Conservation (phyloP, 1,140 invertebrate genomes). For the Apis dorsata region DNA sequence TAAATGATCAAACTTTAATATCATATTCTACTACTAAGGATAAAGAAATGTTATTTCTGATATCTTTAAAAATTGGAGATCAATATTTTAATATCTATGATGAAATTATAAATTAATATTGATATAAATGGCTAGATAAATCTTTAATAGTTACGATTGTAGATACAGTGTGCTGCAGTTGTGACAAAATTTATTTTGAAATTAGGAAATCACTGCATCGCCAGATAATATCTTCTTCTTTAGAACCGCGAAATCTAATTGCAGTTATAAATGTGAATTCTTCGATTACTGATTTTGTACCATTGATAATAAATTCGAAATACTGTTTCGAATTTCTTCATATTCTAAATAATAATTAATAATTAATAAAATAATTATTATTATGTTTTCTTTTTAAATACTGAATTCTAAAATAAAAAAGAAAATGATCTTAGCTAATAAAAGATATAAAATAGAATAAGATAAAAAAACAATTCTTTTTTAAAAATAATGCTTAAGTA, state of each 20-base stretch:
- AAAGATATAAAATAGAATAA: too few relatives aligned
- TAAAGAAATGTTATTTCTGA: too few relatives aligned
- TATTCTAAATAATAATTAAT: constrained; percentile 68
- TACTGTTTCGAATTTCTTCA: constrained; percentile 62
- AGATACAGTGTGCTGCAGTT: constrained; percentile 80
- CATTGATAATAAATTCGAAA: constrained; percentile 74
- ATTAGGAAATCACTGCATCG: constrained; percentile 79
- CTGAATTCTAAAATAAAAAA: too few relatives aligned
- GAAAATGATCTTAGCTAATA: neutral
- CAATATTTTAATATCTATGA: neutral
- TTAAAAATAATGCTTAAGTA: too few relatives aligned
- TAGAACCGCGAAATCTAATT: constrained; percentile 62
- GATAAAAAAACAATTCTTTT: too few relatives aligned
- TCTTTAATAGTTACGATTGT: constrained; percentile 59
- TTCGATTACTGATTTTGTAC: constrained; percentile 67
- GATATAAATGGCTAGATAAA: neutral
- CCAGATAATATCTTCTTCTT: constrained; percentile 50
- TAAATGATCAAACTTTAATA: too few relatives aligned
- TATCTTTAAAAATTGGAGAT: too few relatives aligned
- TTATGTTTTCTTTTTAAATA: neutral
- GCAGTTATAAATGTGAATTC: constrained; percentile 79
- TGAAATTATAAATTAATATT: neutral
- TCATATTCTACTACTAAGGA: too few relatives aligned
- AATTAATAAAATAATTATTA: neutral
- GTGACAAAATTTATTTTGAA: constrained; percentile 76